Conservation (phyloP, 1,140 invertebrate genomes). For the Tyrophagus putrescentiae region DNA sequence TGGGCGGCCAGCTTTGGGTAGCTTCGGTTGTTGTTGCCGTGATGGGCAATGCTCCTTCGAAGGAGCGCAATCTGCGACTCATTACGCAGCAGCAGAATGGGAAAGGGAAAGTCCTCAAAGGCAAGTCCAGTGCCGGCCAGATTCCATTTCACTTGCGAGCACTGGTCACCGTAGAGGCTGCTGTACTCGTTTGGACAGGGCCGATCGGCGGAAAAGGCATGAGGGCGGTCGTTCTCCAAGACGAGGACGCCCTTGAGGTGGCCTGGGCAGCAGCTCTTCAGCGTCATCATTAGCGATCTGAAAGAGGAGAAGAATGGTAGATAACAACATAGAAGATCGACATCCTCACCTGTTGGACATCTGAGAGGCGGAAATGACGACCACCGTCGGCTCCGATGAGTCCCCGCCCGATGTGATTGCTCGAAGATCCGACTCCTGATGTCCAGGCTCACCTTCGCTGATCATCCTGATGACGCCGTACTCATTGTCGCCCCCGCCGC, state of each 20-base stretch:
- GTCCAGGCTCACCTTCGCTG: conserved; percentile 30
- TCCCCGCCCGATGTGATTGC: conserved; percentile 47
- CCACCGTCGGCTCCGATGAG: conserved; percentile 33
- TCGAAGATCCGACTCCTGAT: conserved; percentile 48
- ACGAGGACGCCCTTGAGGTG: conserved; percentile 40
- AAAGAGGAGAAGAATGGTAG: conserved; percentile 5
- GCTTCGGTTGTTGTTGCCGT: conserved; percentile 42
- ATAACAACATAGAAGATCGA: not conserved
- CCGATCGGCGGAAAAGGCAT: conserved; percentile 52
- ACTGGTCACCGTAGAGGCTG: conserved; percentile 32
- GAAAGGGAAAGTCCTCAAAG: conserved; percentile 53
- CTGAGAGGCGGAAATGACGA: conserved; percentile 34
- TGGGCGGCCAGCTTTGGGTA: conserved; percentile 69
- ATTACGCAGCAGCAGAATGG: conserved; percentile 34
- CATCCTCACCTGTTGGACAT: not conserved
- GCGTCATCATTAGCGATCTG: not conserved
- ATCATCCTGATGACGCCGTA: conserved; percentile 68
- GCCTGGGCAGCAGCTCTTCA: conserved; percentile 37
- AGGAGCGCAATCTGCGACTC: conserved; percentile 22
- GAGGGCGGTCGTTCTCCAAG: conserved; percentile 31
- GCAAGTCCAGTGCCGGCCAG: conserved; percentile 40
- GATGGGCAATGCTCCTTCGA: conserved; percentile 36
- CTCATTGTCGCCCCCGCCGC: conserved; percentile 55
- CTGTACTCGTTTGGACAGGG: conserved; percentile 67
- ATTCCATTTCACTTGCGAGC: conserved; percentile 50